These are phyloP conservation scores for Tuberolachnus salignus DNA, from an alignment of 2,888 invertebrate species.

Conservation along the genomic window DNA sequence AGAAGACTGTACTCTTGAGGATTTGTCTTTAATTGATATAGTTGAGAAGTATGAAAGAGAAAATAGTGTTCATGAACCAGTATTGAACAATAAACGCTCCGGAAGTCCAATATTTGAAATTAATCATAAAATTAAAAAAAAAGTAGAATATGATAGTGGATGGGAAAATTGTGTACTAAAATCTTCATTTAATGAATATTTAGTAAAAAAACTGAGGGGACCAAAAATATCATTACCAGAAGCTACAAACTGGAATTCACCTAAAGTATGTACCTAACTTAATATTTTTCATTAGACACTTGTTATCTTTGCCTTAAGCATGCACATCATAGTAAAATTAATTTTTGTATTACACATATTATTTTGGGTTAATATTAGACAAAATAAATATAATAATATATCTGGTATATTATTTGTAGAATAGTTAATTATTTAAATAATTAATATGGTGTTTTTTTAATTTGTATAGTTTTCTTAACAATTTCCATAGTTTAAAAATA, in stretches of 20 bases:
- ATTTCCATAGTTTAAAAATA: too few relatives aligned
- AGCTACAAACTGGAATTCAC: conserved; percentile 52
- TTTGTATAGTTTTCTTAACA: too few relatives aligned
- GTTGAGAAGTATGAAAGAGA: conserved; percentile 43
- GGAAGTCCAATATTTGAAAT: conserved; percentile 30
- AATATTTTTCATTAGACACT: background rate
- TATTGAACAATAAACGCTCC: conserved; percentile 33
- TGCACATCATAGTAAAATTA: too few relatives aligned
- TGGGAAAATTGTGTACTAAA: conserved; percentile 40
- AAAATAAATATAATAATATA: too few relatives aligned
- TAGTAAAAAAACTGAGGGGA: conserved; percentile 44
- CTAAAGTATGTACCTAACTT: conserved; percentile 58
- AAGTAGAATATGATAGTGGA: background rate
- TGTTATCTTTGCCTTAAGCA: too few relatives aligned
- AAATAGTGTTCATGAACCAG: background rate
- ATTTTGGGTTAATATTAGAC: too few relatives aligned
- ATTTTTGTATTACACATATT: too few relatives aligned
- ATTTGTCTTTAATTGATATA: conserved; percentile 43
- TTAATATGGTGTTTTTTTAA: too few relatives aligned
- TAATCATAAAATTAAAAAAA: conserved; percentile 24
- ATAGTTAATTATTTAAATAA: too few relatives aligned
- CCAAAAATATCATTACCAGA: conserved; percentile 37
- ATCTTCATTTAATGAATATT: conserved; percentile 11
- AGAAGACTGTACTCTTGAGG: conserved; percentile 28
- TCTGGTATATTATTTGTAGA: too few relatives aligned